Percentiles rank a stretch among this genome's conserved stretches.
Conservation (phyloP, 23 tunicate species). For the Trididemnum nubilum region DNA sequence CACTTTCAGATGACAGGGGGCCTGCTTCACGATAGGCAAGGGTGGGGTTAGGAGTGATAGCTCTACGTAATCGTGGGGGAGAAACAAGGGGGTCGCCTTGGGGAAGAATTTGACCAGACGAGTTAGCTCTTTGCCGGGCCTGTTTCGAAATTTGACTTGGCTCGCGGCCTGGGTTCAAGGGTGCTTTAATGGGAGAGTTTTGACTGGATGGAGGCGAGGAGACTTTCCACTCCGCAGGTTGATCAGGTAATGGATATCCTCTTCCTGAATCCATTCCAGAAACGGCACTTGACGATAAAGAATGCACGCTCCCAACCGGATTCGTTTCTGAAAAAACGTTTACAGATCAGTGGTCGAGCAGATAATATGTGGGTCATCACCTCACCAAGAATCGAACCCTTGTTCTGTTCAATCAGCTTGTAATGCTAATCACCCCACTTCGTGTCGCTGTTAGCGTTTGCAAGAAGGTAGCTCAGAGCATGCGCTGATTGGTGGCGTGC, state of each 20-base stretch:
- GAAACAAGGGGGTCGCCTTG: conserved; percentile 3
- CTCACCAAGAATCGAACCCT: not conserved
- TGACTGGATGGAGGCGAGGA: conserved; percentile 13
- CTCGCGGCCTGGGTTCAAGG: not conserved
- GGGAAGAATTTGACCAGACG: conserved; percentile 53
- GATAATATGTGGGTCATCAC: not conserved
- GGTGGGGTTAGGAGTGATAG: conserved; percentile 61
- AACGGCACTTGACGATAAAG: conserved; percentile 55
- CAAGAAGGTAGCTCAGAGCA: too few relatives aligned
- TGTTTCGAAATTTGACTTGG: conserved; percentile 3
- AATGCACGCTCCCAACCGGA: conserved; percentile 29
- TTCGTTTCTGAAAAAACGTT: not conserved
- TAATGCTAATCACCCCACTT: too few relatives aligned
- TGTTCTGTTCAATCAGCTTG: too few relatives aligned
- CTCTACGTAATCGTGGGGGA: conserved; percentile 37
- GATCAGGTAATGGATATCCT: not conserved
- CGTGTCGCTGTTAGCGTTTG: too few relatives aligned
- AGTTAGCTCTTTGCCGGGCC: conserved; percentile 45
- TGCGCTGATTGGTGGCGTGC: too few relatives aligned
- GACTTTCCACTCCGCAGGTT: not conserved
- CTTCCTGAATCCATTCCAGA: conserved; percentile 25
- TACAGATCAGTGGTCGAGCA: not conserved
- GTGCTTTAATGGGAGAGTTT: conserved; percentile 14
- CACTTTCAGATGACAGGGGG: not conserved
- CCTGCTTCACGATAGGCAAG: conserved; percentile 18